phyloP scores from a whole-genome alignment of 2,113 vertebrate genomes.

The Dolichallabes microphthalmus region DNA sequence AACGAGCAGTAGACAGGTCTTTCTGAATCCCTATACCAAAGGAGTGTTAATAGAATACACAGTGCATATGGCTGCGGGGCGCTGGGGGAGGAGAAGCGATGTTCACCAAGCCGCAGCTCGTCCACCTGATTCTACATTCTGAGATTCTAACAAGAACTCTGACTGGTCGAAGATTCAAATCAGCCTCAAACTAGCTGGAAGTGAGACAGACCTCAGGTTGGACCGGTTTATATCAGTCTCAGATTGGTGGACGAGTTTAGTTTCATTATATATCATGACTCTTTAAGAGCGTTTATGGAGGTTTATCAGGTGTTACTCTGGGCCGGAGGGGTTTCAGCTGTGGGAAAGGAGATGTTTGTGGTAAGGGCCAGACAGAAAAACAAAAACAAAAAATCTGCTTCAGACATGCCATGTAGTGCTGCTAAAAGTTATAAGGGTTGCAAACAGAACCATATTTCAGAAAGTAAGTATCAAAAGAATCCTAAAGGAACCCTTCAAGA shows the following conservation, averaged over 20 bases:
- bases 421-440: background rate
- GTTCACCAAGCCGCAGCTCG: background rate
- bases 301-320: background rate
- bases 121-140: background rate
- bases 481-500: background rate
- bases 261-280: background rate
- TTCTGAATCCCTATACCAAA: background rate
- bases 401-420: background rate
- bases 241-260: background rate
- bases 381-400: background rate
- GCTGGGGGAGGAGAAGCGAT: rapidly evolving
- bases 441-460: background rate
- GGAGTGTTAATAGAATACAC: background rate
- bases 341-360: background rate
- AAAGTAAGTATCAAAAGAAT: background rate
- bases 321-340: background rate
- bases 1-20: background rate
- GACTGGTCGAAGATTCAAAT: background rate
- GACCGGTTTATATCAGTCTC: background rate
- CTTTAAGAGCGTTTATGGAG: background rate
- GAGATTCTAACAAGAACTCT: too few relatives aligned
- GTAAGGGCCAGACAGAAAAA: background rate
- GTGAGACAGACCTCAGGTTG: background rate
- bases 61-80: background rate
- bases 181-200: background rate